phyloP scores from a whole-genome alignment of 64 coral and sea anemone species.

The Montipora foliosa region DNA sequence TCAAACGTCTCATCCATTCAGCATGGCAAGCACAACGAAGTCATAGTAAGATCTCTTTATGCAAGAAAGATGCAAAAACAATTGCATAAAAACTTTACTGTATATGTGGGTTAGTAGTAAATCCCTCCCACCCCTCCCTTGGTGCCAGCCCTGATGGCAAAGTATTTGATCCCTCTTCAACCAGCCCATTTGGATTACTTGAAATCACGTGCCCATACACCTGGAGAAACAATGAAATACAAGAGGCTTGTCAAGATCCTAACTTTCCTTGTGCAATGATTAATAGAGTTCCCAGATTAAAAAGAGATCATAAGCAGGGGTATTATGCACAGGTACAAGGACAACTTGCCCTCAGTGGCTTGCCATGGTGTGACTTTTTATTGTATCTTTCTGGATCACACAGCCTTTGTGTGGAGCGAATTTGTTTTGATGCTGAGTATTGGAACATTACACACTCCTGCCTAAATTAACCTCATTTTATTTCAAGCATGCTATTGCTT shows the following conservation, averaged over 20 bases:
- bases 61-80: conserved; percentile 11
- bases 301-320: conserved; percentile 31
- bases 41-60: conserved; percentile 12
- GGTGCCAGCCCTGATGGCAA: neutral
- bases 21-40: conserved; percentile 15
- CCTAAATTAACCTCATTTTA: conserved; percentile 61
- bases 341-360: conserved; percentile 72
- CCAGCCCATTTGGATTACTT: neutral
- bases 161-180: neutral
- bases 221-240: conserved; percentile 14
- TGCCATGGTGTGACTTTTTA: conserved; percentile 73
- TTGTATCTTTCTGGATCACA: conserved; percentile 58
- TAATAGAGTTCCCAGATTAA: neutral
- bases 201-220: no score
- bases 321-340: conserved; percentile 58
- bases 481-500: conserved; percentile 63
- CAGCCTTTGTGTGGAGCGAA: conserved; percentile 46
- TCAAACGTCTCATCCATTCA: neutral
- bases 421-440: conserved; percentile 38
- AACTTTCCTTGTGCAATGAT: conserved; percentile 24
- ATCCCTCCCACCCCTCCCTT: neutral
- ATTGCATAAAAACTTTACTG: neutral
- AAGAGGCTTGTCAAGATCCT: conserved; percentile 28
- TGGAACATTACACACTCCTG: conserved; percentile 60
- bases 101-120: neutral